Evolutionary conservation across 1,140 invertebrate genomes (phyloP).

Genomic region (Lerema accius): DNA sequence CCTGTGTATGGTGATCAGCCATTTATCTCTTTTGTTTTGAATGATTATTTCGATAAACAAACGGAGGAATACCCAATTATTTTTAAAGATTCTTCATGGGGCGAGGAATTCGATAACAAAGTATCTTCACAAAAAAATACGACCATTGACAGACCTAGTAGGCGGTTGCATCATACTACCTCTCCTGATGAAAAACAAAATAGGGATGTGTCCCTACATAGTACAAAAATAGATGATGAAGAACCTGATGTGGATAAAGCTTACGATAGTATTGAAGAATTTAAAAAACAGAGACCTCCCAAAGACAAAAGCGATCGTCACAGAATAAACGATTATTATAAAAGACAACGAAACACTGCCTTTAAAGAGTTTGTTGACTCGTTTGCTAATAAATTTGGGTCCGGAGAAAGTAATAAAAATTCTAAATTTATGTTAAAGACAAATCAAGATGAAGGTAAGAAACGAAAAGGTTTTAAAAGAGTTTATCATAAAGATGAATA

Average conservation of each 20-base stretch:
- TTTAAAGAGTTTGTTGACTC: conserved; percentile 66
- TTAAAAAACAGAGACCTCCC: conserved; percentile 41
- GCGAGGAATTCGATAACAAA: conserved; percentile 56
- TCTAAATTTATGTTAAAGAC: conserved; percentile 47
- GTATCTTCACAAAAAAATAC: conserved; percentile 37
- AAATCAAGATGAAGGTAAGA: conserved; percentile 84
- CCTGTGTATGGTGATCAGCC: conserved; percentile 59
- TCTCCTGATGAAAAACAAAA: conserved; percentile 25
- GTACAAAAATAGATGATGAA: conserved; percentile 10
- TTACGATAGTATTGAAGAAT: conserved; percentile 39
- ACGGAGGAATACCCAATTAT: conserved; percentile 57
- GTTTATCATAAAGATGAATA: conserved; percentile 89
- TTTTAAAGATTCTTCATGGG: conserved; percentile 60
- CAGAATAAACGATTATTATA: conserved; percentile 37
- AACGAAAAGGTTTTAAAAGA: conserved; percentile 86
- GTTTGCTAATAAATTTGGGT: conserved; percentile 65
- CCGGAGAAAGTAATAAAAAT: conserved; percentile 53
- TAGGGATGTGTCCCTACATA: neutral
- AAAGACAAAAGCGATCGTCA: conserved; percentile 36
- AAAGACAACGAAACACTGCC: conserved; percentile 45
- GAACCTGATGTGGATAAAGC: conserved; percentile 40
- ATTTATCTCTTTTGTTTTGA: conserved; percentile 64
- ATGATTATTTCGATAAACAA: conserved; percentile 65
- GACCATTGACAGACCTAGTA: conserved; percentile 6
- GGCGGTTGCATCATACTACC: conserved; percentile 12